These are phyloP conservation scores for Galemys pyrenaicus DNA, from an alignment of 2,113 vertebrate species.

Conservation along the genomic window DNA sequence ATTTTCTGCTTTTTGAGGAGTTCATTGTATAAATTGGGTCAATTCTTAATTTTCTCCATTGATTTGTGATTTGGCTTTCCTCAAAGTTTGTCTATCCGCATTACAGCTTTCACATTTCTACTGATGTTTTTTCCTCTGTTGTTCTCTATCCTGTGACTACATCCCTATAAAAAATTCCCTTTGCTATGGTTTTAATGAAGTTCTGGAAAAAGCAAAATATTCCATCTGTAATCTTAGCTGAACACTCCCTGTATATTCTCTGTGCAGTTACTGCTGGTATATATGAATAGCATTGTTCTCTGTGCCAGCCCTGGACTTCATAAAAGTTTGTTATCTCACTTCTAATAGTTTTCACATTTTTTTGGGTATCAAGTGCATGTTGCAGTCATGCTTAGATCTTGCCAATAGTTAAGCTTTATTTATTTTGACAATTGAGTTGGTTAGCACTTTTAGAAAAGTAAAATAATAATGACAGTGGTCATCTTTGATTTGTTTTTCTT, in stretches of 20 bases:
- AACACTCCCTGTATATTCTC: not conserved
- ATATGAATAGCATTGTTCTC: not conserved
- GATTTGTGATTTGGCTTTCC: not conserved
- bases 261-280: not conserved
- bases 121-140: not conserved
- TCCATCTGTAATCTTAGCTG: not conserved
- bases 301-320: not conserved
- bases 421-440: not conserved
- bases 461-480: not conserved
- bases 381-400: not conserved
- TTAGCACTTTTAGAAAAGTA: not conserved
- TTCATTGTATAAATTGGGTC: not conserved
- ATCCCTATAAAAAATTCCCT: not conserved
- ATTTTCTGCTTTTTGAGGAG: not conserved
- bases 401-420: constrained; percentile 15
- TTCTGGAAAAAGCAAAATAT: constrained; percentile 19
- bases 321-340: not conserved
- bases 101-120: not conserved
- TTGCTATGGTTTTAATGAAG: not conserved
- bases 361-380: not conserved
- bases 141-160: not conserved
- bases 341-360: not conserved
- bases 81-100: not conserved
- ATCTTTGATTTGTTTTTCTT: not conserved
- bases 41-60: not conserved